These are phyloP conservation scores for Ophraella communa DNA, from an alignment of 2,888 invertebrate species.

Conservation along the genomic window DNA sequence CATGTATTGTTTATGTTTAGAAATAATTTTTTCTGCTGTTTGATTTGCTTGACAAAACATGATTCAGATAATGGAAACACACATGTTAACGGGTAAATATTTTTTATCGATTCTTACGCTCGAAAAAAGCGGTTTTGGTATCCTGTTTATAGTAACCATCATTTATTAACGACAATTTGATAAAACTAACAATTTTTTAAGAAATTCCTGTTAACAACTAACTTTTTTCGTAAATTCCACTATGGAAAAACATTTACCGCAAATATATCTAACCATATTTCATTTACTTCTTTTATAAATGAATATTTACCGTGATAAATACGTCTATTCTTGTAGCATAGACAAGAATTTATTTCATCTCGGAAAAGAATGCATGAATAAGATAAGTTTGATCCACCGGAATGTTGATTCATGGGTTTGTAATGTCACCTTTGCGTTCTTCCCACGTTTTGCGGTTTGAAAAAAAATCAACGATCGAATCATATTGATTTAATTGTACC, in stretches of 20 bases:
- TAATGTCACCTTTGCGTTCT: background rate
- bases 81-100: background rate
- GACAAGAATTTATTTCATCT: background rate
- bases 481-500: too few species aligned
- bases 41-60: too few species aligned
- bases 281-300: background rate
- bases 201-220: too few species aligned
- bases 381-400: background rate
- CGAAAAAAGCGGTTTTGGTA: constrained; percentile 1
- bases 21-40: too few species aligned
- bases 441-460: background rate
- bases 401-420: background rate
- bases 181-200: too few species aligned
- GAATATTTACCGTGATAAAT: too few species aligned
- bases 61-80: background rate
- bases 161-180: too few species aligned
- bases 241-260: too few species aligned
- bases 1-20: too few species aligned
- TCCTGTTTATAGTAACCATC: background rate
- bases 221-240: too few species aligned
- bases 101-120: background rate
- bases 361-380: background rate
- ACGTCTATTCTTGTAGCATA: background rate
- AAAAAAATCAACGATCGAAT: background rate
- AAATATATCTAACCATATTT: too few species aligned